Evolutionary conservation across 1,140 invertebrate species (phyloP).

Genomic region (Andrena cerasifolii): DNA sequence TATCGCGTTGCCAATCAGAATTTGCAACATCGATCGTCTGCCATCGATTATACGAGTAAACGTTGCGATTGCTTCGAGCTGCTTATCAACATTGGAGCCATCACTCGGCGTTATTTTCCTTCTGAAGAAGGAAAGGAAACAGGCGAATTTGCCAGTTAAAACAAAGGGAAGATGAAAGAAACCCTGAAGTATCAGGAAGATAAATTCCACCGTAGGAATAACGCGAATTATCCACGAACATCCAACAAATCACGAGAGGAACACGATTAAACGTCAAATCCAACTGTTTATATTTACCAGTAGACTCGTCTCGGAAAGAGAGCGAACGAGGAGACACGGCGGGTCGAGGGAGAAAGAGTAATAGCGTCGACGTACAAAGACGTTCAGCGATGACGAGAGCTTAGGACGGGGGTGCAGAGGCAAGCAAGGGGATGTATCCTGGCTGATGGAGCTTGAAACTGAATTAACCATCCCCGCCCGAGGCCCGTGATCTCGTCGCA

Average conservation of each 20-base stretch:
- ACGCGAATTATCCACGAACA: background rate
- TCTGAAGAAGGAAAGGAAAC: background rate
- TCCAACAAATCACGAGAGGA: background rate
- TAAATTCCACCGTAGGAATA: too few species aligned
- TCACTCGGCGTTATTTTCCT: conserved; percentile 34
- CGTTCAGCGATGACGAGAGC: conserved; percentile 58
- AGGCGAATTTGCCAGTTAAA: too few species aligned
- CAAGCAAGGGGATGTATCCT: conserved; percentile 61
- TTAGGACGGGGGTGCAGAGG: conserved; percentile 47
- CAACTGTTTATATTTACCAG: conserved; percentile 9
- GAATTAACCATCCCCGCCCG: conserved; percentile 75
- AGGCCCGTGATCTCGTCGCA: conserved; percentile 72
- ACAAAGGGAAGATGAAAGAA: too few species aligned
- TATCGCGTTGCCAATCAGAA: background rate
- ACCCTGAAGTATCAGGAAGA: too few species aligned
- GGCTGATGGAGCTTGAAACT: conserved; percentile 79
- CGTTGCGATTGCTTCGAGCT: conserved; percentile 3
- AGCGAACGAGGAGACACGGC: background rate
- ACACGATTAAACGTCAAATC: conserved; percentile 1
- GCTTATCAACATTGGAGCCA: conserved; percentile 19
- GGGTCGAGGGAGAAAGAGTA: conserved; percentile 36
- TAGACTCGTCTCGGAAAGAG: background rate
- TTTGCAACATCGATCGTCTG: conserved; percentile 10
- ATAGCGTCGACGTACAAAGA: conserved; percentile 61
- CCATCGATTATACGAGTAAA: conserved; percentile 9